Evolutionary conservation across 2,113 vertebrate genomes (phyloP).

Genomic region (Neogale vison): DNA sequence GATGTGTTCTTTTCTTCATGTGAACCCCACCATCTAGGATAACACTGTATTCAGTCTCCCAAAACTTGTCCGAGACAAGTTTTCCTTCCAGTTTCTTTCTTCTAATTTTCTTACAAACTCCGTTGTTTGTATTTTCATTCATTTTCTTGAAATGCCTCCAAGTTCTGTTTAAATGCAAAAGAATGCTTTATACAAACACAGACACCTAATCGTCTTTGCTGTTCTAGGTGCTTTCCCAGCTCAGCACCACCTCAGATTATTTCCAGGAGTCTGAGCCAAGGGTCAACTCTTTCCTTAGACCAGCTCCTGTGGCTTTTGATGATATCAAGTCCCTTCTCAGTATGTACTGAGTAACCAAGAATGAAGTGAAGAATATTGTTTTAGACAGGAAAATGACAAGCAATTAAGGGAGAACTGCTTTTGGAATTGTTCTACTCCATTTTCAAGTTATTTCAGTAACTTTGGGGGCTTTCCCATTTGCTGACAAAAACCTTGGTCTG

Average conservation of each 20-base stretch:
- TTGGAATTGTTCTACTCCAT: background rate
- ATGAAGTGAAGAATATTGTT: background rate
- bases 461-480: background rate
- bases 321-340: background rate
- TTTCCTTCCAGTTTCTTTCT: background rate
- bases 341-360: background rate
- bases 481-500: background rate
- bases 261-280: background rate
- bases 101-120: slow-evolving; percentile 39
- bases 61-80: background rate
- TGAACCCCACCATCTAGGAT: background rate
- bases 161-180: slow-evolving; percentile 47
- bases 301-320: background rate
- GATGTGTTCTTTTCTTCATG: background rate
- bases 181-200: slow-evolving; percentile 54
- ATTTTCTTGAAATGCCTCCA: slow-evolving; percentile 55
- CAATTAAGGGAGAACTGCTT: background rate
- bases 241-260: background rate
- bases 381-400: background rate
- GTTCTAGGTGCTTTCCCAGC: background rate
- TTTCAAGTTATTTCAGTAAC: background rate
- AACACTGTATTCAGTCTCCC: background rate
- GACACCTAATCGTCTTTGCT: background rate
- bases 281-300: background rate
- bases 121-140: slow-evolving; percentile 49